Conservation (phyloP, 2,797 vertebrate genomes). For the Alauda arvensis region DNA sequence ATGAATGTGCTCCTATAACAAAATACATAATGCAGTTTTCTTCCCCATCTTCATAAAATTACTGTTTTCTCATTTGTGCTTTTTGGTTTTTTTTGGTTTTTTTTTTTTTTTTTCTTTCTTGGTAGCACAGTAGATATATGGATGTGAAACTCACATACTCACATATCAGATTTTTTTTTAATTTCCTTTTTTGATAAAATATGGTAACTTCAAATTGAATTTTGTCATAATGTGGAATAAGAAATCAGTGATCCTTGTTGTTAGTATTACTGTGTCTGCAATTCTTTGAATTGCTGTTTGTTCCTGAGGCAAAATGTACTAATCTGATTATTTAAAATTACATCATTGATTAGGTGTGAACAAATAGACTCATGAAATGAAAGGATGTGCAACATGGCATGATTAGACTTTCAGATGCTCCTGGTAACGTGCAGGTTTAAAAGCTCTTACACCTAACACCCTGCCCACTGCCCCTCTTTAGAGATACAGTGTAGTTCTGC, state of each 20-base stretch:
- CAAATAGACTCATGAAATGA: background rate
- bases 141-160: background rate
- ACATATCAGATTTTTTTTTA: background rate
- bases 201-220: background rate
- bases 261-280: background rate
- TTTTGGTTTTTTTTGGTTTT: background rate
- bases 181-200: background rate
- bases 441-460: background rate
- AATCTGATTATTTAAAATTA: slow-evolving; percentile 19
- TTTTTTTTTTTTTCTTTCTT: background rate
- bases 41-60: background rate
- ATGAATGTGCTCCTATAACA: background rate
- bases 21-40: background rate
- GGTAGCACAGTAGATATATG: background rate
- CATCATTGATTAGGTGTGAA: background rate
- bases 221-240: background rate
- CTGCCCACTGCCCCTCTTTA: accelerated
- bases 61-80: background rate
- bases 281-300: background rate
- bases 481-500: background rate
- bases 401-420: background rate
- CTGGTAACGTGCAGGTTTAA: background rate
- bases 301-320: background rate
- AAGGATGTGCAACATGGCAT: background rate
- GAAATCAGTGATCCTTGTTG: background rate